These are phyloP conservation scores for Pholis gunnellus DNA, from an alignment of 2,113 vertebrate species.

Conservation along the genomic window DNA sequence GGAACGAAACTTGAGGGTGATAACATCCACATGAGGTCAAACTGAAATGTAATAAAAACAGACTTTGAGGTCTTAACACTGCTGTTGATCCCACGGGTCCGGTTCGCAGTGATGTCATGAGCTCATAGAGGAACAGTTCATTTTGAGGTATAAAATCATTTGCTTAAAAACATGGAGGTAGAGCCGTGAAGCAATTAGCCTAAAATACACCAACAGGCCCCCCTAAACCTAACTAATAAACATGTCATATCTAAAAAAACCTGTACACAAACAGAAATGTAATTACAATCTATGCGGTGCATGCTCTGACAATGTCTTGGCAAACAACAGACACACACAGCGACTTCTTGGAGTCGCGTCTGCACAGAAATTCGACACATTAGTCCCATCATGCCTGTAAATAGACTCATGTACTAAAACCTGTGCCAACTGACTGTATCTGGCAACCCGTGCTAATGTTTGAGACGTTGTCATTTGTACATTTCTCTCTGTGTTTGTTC, in stretches of 20 bases:
- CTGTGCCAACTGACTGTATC: neutral
- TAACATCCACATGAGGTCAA: slow-evolving; percentile 20
- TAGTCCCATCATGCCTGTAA: neutral
- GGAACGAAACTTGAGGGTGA: neutral
- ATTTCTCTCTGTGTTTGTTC: neutral
- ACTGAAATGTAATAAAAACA: slow-evolving; percentile 17
- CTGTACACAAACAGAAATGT: neutral
- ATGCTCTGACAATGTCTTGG: neutral
- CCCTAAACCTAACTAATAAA: neutral
- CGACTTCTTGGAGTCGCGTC: neutral
- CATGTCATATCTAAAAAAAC: too few relatives aligned
- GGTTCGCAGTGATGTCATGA: neutral
- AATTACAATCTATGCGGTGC: neutral
- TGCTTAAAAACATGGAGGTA: neutral
- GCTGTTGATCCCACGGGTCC: slow-evolving; percentile 4
- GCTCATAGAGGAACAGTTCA: neutral
- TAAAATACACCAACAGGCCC: neutral
- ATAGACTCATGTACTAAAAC: neutral
- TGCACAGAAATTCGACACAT: too few relatives aligned
- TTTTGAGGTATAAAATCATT: neutral
- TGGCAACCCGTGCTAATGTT: neutral
- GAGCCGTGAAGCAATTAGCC: neutral
- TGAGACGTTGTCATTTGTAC: neutral
- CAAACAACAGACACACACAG: neutral
- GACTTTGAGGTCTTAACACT: neutral